Conservation (phyloP, 2,113 vertebrate species). For the Atherinomorus stipes region DNA sequence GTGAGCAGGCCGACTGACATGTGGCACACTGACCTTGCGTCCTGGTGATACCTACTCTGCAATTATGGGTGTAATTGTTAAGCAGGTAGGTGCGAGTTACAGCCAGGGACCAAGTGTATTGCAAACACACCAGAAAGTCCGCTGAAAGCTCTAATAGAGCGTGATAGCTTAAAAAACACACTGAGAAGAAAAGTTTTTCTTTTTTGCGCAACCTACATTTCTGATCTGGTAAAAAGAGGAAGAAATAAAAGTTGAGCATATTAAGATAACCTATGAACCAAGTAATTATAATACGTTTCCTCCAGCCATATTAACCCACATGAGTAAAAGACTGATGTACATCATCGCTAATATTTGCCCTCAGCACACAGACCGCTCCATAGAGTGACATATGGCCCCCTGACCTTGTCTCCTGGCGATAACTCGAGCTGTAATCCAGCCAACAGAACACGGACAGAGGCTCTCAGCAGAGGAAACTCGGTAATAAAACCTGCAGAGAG, state of each 20-base stretch:
- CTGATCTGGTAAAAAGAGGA: neutral
- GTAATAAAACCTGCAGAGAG: conserved; percentile 39
- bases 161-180: neutral
- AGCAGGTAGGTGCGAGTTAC: conserved; percentile 51
- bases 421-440: conserved; percentile 46
- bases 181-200: neutral
- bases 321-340: neutral
- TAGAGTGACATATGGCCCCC: conserved; percentile 40
- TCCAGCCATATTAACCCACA: conserved; percentile 4
- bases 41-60: conserved; percentile 60
- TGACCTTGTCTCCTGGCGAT: conserved; percentile 63
- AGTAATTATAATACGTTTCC: neutral
- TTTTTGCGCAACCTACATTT: neutral
- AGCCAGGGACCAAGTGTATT: neutral
- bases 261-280: too few species aligned
- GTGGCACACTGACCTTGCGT: conserved; percentile 65
- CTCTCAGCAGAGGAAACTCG: conserved; percentile 34
- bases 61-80: conserved; percentile 58
- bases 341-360: conserved; percentile 21
- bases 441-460: conserved; percentile 33
- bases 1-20: conserved; percentile 64
- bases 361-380: conserved; percentile 57
- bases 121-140: neutral
- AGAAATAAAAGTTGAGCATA: too few species aligned
- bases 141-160: neutral